Evolutionary conservation across 64 coral and sea anemone species (phyloP).

Genomic region (Pocillopora verrucosa): DNA sequence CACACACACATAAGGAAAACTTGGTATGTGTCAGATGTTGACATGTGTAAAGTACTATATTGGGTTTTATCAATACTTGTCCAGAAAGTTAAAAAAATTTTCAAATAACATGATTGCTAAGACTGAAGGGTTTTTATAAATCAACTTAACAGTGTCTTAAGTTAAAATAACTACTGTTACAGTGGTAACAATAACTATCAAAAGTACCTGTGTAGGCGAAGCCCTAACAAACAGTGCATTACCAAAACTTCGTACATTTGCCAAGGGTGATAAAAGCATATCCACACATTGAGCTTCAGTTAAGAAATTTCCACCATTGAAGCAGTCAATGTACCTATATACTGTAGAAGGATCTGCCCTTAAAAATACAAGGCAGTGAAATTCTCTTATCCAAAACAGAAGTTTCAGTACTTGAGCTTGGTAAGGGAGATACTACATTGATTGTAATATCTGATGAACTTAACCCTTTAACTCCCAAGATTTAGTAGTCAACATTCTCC

Average conservation of each 20-base stretch:
- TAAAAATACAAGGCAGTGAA: neutral
- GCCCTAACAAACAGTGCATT: slow-evolving; percentile 6
- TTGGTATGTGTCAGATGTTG: neutral
- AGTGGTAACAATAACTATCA: neutral
- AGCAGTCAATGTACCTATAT: slow-evolving; percentile 63
- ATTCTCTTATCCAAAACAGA: neutral
- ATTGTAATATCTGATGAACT: too few species aligned
- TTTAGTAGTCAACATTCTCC: too few species aligned
- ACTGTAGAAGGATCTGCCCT: slow-evolving; percentile 19
- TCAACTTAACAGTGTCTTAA: too few species aligned
- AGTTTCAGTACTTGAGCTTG: too few species aligned
- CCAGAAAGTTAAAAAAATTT: too few species aligned
- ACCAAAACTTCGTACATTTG: neutral
- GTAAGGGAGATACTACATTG: too few species aligned
- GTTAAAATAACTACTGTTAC: neutral
- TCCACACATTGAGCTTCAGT: slow-evolving; percentile 34
- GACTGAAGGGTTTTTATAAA: too few species aligned
- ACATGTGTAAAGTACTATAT: too few species aligned
- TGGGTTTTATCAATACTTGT: too few species aligned
- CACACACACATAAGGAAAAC: neutral
- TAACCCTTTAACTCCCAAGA: too few species aligned
- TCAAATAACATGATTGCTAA: too few species aligned
- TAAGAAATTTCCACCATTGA: slow-evolving; percentile 42
- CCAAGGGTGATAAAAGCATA: slow-evolving; percentile 2
- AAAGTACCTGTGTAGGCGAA: slow-evolving; percentile 35